Conservation (phyloP, 53 echinoderm and acorn worm species). For the Zoroaster sp. region DNA sequence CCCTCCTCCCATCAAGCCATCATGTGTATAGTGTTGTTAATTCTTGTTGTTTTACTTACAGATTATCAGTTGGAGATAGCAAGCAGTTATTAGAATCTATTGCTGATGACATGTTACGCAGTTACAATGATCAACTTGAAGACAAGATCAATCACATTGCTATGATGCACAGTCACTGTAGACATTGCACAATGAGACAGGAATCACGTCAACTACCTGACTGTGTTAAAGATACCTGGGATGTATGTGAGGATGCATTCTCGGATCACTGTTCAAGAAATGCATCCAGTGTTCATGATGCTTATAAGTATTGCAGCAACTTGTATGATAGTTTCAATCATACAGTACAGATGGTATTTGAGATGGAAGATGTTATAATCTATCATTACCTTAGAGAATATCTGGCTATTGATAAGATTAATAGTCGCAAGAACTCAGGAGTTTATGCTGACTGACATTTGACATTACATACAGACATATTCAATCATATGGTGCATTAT, state of each 20-base stretch:
- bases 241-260: constrained; percentile 71
- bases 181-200: constrained; percentile 26
- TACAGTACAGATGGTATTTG: constrained; percentile 58
- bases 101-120: neutral
- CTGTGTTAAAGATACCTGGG: constrained; percentile 68
- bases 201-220: neutral
- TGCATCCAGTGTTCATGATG: neutral
- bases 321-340: constrained; percentile 77
- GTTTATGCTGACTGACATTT: neutral
- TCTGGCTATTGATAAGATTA: neutral
- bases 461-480: neutral
- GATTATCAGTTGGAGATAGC: neutral
- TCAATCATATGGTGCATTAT: neutral
- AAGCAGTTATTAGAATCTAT: constrained; percentile 27
- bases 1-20: too few relatives aligned
- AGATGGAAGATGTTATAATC: constrained; percentile 71
- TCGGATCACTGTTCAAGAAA: constrained; percentile 1
- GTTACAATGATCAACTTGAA: neutral
- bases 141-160: neutral
- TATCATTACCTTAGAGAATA: constrained; percentile 77
- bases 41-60: neutral
- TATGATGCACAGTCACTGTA: constrained; percentile 19
- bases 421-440: neutral
- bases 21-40: too few relatives aligned
- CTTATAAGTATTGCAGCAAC: constrained; percentile 7